Evolutionary conservation across 2,113 vertebrate genomes (phyloP).

Genomic region (Pavo muticus): DNA sequence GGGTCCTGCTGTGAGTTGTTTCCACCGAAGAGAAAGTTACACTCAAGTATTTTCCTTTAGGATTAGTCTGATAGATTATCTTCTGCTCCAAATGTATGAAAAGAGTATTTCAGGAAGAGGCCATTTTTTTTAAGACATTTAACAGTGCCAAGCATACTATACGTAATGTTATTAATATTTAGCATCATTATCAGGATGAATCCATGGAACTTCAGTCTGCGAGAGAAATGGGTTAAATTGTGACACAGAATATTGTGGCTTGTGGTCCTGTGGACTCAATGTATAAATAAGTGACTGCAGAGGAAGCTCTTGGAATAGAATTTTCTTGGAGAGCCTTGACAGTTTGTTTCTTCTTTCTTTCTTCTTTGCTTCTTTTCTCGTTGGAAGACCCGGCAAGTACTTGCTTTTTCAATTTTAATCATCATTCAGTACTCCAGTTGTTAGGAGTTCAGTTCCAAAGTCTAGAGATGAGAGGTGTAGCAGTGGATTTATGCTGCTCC

Average conservation of each 20-base stretch:
- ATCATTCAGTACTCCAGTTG: not conserved
- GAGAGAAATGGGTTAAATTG: not conserved
- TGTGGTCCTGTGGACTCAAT: too few relatives aligned
- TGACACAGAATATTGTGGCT: not conserved
- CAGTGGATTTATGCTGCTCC: not conserved
- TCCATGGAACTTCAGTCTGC: not conserved
- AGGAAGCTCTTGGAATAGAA: not conserved
- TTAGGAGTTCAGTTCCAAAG: constrained; percentile 3
- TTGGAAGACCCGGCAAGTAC: not conserved
- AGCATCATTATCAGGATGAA: not conserved
- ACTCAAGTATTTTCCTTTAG: not conserved
- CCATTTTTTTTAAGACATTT: not conserved
- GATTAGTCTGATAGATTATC: not conserved
- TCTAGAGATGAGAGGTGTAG: not conserved
- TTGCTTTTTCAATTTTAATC: not conserved
- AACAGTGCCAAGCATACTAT: not conserved
- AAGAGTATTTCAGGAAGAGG: not conserved
- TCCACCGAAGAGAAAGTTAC: not conserved
- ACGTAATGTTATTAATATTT: not conserved
- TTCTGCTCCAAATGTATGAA: not conserved
- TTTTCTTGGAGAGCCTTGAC: not conserved
- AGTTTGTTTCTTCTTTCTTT: not conserved
- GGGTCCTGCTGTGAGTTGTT: not conserved
- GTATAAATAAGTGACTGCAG: not conserved
- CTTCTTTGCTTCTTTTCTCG: not conserved